phyloP scores from a whole-genome alignment of 1,140 invertebrate genomes.

The Drosophila serrata region DNA sequence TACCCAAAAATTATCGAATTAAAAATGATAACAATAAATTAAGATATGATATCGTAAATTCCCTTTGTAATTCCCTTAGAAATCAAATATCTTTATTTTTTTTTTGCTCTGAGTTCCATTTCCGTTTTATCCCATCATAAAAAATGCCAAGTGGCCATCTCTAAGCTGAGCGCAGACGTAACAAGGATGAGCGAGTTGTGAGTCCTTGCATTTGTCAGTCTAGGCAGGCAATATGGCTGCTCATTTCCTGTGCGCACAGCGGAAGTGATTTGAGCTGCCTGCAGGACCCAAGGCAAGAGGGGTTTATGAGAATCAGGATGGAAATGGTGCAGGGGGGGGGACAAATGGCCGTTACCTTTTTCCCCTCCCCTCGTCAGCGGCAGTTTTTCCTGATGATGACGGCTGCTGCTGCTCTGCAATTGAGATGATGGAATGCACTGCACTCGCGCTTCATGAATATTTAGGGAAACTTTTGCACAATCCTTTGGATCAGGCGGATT shows the following conservation, averaged over 20 bases:
- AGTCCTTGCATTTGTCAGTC: conserved; percentile 49
- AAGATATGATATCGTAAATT: too few species aligned
- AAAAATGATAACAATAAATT: too few species aligned
- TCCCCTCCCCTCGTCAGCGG: background rate
- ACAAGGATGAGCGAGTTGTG: conserved; percentile 4
- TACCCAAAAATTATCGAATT: too few species aligned
- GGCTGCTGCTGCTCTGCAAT: conserved; percentile 27
- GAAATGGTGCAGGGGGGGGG: background rate
- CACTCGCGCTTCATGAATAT: conserved; percentile 42
- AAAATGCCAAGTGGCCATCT: background rate
- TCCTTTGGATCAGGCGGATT: background rate
- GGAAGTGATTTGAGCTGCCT: conserved; percentile 67
- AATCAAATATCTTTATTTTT: too few species aligned
- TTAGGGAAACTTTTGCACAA: conserved; percentile 27
- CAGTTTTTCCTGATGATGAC: conserved; percentile 15
- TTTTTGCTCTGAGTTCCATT: too few species aligned
- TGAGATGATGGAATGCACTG: conserved; percentile 40
- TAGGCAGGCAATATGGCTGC: conserved; percentile 68
- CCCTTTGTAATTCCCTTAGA: too few species aligned
- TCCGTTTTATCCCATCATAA: background rate
- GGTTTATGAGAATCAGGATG: background rate
- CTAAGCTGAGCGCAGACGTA: background rate
- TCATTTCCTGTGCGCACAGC: conserved; percentile 66
- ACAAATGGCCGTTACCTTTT: conserved; percentile 10
- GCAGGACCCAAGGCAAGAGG: conserved; percentile 17